Evolutionary conservation across 2,113 vertebrate genomes (phyloP), one percentile per base, ranked within the genome.

Genomic region (Channa argus): DNA sequence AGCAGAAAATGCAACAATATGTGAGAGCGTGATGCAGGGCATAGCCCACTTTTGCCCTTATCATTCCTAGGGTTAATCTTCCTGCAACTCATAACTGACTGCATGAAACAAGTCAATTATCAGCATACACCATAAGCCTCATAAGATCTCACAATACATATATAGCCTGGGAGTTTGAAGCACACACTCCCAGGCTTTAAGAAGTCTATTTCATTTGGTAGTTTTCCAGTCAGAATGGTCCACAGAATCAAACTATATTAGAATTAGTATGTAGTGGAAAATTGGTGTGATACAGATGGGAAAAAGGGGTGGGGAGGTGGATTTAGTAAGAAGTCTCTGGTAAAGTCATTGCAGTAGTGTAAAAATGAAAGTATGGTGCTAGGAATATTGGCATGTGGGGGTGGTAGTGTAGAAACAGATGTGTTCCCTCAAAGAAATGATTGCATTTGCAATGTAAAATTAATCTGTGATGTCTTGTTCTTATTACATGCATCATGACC

Each of bases 391-490:
- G 34, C 5, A 41, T 46, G 24, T 64, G 45, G 5, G 44, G 11
- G 8, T 15, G 55, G 9, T 15, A 13, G 5, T 34, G 43, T 5
- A 69, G 58, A 75, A 74, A 79, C 88, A 89, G 84, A 89, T 92
- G 83, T 89, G 87, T 91, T 79, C 77, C 71, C 72, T 86, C 67
- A 82, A 85, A 88, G 84, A 88, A 91, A 81, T 91, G 88, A 92
- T 94, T 93, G 86, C 91, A 92, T 92, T 92, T 92, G 91, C 89
- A 91, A 90, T 93, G 90, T 92, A 92, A 90, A 93, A 90, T 82
- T 86, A 90, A 92, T 92, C 91, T 89, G 44, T 39, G 5, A 68
- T 71, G 76, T 64, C 80, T 86, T 90, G 73, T 89, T 83, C 87
- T 89, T 86, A 90, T 92, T 91, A 90, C 82, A 86, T 84, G 84